Percentiles rank a stretch among this genome's conserved stretches.
Evolutionary conservation across 2,888 invertebrate genomes (phyloP).

Genomic region (Sepioteuthis lessoniana): DNA sequence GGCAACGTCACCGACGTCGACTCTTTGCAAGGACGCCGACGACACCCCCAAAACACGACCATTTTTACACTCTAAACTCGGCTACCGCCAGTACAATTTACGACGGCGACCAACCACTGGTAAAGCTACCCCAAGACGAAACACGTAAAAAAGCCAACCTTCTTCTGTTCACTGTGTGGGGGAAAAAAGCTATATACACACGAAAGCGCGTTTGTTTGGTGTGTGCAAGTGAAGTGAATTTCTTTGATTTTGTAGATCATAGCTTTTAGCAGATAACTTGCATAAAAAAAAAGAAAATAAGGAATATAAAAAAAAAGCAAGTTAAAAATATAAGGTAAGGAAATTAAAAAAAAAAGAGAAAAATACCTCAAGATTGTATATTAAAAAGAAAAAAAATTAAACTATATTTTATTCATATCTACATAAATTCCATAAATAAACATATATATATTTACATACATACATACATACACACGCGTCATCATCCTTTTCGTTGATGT

Average conservation of each 20-base stretch:
- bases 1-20: neutral
- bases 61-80: neutral
- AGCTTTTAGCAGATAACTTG: neutral
- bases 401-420: neutral
- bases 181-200: neutral
- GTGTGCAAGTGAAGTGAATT: neutral
- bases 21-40: conserved; percentile 38
- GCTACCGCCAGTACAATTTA: neutral
- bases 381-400: neutral
- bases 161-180: conserved; percentile 25
- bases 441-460: neutral
- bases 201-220: neutral
- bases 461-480: neutral
- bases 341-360: neutral
- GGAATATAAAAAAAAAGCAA: neutral
- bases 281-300: neutral
- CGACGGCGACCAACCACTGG: neutral
- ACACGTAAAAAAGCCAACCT: neutral
- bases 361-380: neutral
- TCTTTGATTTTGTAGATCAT: neutral
- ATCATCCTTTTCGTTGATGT: neutral
- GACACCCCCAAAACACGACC: neutral
- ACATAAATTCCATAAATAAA: neutral
- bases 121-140: conserved; percentile 46
- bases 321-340: neutral